Base-by-base conservation (phyloP, 2,797 vertebrate genomes). In the Clarias fuscus region DNA sequence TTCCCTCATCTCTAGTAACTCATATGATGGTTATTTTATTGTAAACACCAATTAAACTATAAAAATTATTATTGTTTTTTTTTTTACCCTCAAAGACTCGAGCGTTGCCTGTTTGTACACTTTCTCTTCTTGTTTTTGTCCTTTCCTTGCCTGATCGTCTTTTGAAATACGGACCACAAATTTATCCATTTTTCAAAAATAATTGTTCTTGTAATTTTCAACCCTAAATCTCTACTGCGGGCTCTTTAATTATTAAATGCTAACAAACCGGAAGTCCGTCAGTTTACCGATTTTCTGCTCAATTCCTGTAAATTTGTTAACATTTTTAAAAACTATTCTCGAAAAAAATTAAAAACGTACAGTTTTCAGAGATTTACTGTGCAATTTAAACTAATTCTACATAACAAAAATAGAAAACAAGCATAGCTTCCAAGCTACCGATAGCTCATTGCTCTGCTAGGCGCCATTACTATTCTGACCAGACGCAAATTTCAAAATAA, bases 61-160 rank as follows among this genome's bases (percentile, higher is more conserved):
- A 64, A 64, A 3, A 0, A 22, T 5, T 24, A 48, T n/a, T 4
- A 27, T 5, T 72, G 1, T 37, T 20, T 33, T 33, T 33, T 33
- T n/a, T 11, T 30, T 75, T 43, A 97, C 97, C 95, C 95, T 94
- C 84, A 98, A 90, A 82, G 97, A 98, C 84, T 97, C 97, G 37
- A 98, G 95, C 0, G 97, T 98, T 20, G 95, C 90, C 93, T 98
- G 97, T 72, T 93, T 96, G 90, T 96, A 97, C 82, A 93, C 87
- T 88, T 94, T 96, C 77, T 89, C 93, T 79, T 86, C 89, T 59
- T 81, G 89, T 83, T 91, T 94, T 30, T 86, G 27, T 86, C 91
- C 93, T 81, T 91, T 91, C 82, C 91, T 92, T 8, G 91, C 48
- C 0, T 75, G 84, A 83, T 92, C 93, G 43, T 84, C 89, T 71